Conservation (phyloP, 2,113 vertebrate species). For the Nematolebias whitei region DNA sequence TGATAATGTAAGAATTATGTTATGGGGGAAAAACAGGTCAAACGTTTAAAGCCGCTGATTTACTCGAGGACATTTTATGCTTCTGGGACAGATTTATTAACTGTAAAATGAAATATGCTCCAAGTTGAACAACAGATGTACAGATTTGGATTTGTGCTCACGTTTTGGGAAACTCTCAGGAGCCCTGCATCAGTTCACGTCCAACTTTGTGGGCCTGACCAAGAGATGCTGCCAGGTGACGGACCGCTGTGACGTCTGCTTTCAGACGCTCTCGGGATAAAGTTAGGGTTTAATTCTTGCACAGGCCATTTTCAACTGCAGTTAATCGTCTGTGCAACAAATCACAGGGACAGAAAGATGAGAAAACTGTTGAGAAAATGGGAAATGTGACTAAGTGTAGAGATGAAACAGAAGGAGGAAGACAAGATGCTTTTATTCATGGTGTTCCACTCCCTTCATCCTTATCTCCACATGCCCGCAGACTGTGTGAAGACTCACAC, state of each 20-base stretch:
- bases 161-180: conserved; percentile 45
- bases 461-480: conserved; percentile 71
- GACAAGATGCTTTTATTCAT: conserved; percentile 40
- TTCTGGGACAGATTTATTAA: conserved; percentile 61
- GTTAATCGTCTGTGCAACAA: conserved; percentile 15
- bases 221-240: conserved; percentile 51
- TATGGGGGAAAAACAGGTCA: conserved; percentile 16
- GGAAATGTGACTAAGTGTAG: conserved; percentile 26
- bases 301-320: conserved; percentile 19
- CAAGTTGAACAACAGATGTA: conserved; percentile 38
- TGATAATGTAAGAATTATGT: conserved; percentile 2
- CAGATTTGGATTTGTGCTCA: conserved; percentile 33
- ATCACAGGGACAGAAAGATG: conserved; percentile 7
- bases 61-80: conserved; percentile 25
- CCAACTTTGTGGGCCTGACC: conserved; percentile 28
- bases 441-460: conserved; percentile 45
- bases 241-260: conserved; percentile 31
- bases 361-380: conserved; percentile 24
- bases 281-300: conserved; percentile 21
- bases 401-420: conserved; percentile 28
- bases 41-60: conserved; percentile 40
- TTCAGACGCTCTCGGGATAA: conserved; percentile 3
- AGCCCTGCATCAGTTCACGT: conserved; percentile 21
- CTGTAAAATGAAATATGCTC: conserved; percentile 31
- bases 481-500: conserved; percentile 61